These are phyloP conservation scores for Penaeus indicus DNA, from an alignment of 1,140 invertebrate species.

Conservation along the genomic window DNA sequence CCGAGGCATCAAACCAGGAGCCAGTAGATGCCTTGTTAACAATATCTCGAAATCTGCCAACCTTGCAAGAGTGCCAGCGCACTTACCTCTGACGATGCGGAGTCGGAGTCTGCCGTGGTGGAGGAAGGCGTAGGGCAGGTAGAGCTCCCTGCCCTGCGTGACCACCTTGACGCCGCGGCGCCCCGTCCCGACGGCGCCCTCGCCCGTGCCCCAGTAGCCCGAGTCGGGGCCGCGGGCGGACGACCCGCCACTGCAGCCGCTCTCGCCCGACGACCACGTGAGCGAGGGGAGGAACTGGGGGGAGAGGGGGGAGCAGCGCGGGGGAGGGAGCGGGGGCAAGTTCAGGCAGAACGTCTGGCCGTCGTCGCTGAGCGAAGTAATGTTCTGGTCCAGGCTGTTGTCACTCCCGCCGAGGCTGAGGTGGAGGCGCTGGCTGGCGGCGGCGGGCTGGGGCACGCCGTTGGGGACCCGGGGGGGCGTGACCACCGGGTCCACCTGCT, in stretches of 20 bases:
- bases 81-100: conserved; percentile 62
- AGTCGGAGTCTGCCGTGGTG: conserved; percentile 51
- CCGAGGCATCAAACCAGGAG: not conserved
- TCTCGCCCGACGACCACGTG: conserved; percentile 53
- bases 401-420: not conserved
- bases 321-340: conserved; percentile 22
- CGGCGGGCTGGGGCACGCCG: not conserved
- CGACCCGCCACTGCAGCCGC: conserved; percentile 29
- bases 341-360: not conserved
- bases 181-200: conserved; percentile 2
- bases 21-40: not conserved
- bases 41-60: not conserved
- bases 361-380: too few species aligned
- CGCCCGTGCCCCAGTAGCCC: conserved; percentile 50
- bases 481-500: not conserved
- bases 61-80: not conserved
- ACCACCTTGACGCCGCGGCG: conserved; percentile 45
- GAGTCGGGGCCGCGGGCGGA: conserved; percentile 46
- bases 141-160: conserved; percentile 47
- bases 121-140: conserved; percentile 55
- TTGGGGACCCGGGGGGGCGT: not conserved
- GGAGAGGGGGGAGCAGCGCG: not conserved
- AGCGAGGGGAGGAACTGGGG: conserved; percentile 34
- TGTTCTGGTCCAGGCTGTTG: not conserved
- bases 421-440: not conserved